A percentile compares a stretch with the other conserved stretches of the same genome.
Conservation (phyloP, 1,140 invertebrate genomes). For the Drosophila saltans region DNA sequence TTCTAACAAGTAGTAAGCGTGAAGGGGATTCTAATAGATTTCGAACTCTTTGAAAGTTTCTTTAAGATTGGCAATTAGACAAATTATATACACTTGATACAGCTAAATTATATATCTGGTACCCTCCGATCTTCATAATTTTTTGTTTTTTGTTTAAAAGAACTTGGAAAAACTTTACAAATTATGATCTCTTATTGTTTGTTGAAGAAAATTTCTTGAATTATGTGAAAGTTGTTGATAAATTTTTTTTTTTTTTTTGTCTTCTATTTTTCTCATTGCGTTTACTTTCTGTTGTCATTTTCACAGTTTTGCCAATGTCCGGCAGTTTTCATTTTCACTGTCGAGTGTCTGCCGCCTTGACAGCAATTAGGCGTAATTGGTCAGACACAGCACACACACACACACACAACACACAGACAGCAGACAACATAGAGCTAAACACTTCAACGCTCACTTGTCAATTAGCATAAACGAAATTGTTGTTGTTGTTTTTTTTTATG, state of each 20-base stretch:
- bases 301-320: conserved; percentile 36
- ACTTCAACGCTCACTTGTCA: conserved; percentile 31
- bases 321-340: conserved; percentile 56
- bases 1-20: not conserved
- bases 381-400: conserved; percentile 37
- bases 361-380: conserved; percentile 67
- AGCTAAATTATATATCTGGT: too few species aligned
- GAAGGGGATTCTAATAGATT: too few species aligned
- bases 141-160: not conserved
- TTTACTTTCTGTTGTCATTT: conserved; percentile 44
- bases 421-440: not conserved
- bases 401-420: not conserved
- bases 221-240: conserved; percentile 3
- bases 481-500: conserved; percentile 24
- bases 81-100: too few species aligned
- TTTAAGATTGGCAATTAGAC: too few species aligned
- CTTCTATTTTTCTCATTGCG: not conserved
- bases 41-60: too few species aligned
- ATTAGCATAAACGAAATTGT: conserved; percentile 56
- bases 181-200: not conserved
- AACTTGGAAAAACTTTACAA: not conserved
- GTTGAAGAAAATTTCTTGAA: conserved; percentile 7
- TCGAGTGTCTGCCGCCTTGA: conserved; percentile 51
- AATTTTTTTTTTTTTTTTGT: not conserved
- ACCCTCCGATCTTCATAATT: too few species aligned